A percentile compares a stretch with the other conserved stretches of the same genome.
phyloP scores from a whole-genome alignment of 2,113 vertebrate genomes.

The Rynchops niger region DNA sequence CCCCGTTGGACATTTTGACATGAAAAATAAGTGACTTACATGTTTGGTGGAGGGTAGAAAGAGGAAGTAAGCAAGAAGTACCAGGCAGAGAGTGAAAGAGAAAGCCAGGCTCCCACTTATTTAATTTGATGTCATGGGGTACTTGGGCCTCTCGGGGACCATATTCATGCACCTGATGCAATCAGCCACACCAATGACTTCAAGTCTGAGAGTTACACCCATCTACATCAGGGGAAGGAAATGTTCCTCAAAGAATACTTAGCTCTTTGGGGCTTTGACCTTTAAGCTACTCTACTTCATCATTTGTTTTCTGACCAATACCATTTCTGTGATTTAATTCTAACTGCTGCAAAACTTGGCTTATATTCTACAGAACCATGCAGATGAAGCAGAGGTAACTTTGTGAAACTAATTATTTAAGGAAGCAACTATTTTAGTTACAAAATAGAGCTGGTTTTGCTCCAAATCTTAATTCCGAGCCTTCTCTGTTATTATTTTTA shows the following conservation, averaged over 20 bases:
- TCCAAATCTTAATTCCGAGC: neutral
- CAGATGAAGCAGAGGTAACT: neutral
- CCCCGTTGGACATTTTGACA: neutral
- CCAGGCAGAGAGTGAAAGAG: neutral
- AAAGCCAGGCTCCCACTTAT: neutral
- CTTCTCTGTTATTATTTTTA: neutral
- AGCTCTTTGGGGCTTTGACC: neutral
- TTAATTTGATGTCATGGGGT: neutral
- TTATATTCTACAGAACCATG: neutral
- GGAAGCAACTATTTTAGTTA: slow-evolving; percentile 13
- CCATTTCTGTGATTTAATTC: slow-evolving; percentile 3
- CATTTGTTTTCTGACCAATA: slow-evolving; percentile 19
- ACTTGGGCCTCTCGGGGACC: neutral
- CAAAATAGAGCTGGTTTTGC: neutral
- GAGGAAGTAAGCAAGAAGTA: neutral
- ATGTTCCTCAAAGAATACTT: slow-evolving; percentile 5
- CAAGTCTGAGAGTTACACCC: slow-evolving; percentile 36
- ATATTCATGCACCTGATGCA: slow-evolving; percentile 18
- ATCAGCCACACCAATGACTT: slow-evolving; percentile 20
- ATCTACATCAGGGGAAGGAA: slow-evolving; percentile 1
- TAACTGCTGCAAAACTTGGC: neutral
- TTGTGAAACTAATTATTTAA: slow-evolving; percentile 6
- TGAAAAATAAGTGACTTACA: neutral
- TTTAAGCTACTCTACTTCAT: slow-evolving; percentile 1
- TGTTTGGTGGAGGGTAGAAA: neutral